Conservation (phyloP, 2,888 invertebrate species). For the Meganola albula region DNA sequence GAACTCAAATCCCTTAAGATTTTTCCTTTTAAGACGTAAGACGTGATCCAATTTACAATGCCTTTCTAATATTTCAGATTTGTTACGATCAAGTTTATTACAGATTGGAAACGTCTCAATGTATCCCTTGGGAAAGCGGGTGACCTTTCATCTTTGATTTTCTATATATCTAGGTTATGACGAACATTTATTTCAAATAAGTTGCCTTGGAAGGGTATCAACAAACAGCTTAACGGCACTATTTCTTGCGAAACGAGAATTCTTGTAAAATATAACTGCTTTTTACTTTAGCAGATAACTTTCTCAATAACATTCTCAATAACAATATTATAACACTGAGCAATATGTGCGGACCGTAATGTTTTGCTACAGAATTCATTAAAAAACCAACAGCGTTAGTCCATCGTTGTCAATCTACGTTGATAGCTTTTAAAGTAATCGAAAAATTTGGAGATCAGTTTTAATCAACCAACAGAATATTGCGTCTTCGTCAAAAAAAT, state of each 20-base stretch:
- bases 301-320: no score
- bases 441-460: no score
- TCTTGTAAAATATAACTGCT: slow-evolving; percentile 14
- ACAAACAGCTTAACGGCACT: slow-evolving; percentile 18
- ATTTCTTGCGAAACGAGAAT: slow-evolving; percentile 6
- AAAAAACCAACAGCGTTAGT: no score
- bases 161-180: slow-evolving; percentile 36
- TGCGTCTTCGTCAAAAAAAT: no score
- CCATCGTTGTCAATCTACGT: no score
- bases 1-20: slow-evolving; percentile 42
- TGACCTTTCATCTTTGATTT: slow-evolving; percentile 45
- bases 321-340: background rate
- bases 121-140: slow-evolving; percentile 43
- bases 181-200: slow-evolving; percentile 31
- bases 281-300: slow-evolving; percentile 11
- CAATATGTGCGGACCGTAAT: background rate
- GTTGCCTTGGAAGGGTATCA: slow-evolving; percentile 22
- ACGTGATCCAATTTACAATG: slow-evolving; percentile 65
- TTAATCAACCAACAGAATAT: no score
- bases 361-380: no score
- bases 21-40: slow-evolving; percentile 46
- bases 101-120: slow-evolving; percentile 59
- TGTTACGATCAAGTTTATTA: slow-evolving; percentile 65
- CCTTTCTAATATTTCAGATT: slow-evolving; percentile 62
- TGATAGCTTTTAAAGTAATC: no score